Percentiles rank a stretch among this genome's conserved stretches.
phyloP scores from a whole-genome alignment of 2,113 vertebrate species.

The Triplophysa dalaica region DNA sequence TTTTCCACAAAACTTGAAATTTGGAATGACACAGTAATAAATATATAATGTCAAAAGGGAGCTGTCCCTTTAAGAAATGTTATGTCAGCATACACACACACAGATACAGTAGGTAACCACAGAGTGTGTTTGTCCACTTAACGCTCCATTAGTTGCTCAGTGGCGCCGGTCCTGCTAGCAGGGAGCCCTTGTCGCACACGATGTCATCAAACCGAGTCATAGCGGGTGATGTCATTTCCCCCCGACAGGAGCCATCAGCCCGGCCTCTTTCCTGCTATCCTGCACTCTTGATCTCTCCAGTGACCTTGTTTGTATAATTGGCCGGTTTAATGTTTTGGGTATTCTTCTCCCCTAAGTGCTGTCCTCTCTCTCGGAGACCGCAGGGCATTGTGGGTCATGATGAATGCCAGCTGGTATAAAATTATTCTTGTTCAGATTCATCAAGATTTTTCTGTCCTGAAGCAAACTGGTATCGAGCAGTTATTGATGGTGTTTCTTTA shows the following conservation, averaged over 20 bases:
- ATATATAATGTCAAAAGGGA: background rate
- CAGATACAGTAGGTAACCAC: background rate
- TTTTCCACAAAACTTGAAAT: no score
- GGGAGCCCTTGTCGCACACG: slow-evolving; percentile 47
- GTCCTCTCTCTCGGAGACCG: background rate
- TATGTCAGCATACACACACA: background rate
- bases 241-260: slow-evolving; percentile 13
- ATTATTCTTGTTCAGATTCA: slow-evolving; percentile 25
- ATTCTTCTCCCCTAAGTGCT: slow-evolving; percentile 50
- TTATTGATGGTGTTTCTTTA: slow-evolving; percentile 21
- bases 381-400: slow-evolving; percentile 31
- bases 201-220: slow-evolving; percentile 52
- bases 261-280: background rate
- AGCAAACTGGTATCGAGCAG: slow-evolving; percentile 32
- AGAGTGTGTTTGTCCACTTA: slow-evolving; percentile 44
- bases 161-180: slow-evolving; percentile 50
- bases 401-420: slow-evolving; percentile 39
- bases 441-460: slow-evolving; percentile 29
- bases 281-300: background rate
- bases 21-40: no score
- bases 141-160: slow-evolving; percentile 51
- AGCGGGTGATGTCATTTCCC: slow-evolving; percentile 48
- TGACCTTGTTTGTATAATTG: slow-evolving; percentile 42
- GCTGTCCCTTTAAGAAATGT: background rate
- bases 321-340: slow-evolving; percentile 44